Evolutionary conservation across 2,888 invertebrate genomes (phyloP), one percentile per base, ranked within the genome.

Genomic region (Catocala fraxini): DNA sequence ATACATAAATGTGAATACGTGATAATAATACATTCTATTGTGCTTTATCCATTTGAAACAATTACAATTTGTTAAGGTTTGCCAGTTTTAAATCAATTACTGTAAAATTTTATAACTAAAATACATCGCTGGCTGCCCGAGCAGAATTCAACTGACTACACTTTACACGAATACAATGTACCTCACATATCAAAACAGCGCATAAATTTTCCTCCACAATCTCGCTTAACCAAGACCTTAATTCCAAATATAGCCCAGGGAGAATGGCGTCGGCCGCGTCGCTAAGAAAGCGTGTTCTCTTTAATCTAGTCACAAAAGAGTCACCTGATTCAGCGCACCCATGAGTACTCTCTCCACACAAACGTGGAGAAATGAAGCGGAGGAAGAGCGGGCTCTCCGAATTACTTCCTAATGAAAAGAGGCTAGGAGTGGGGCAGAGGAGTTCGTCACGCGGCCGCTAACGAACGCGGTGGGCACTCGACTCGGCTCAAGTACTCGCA

Each of bases 401-500:
- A 93, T 93, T 93, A 93, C 92, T 94, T 93, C 92, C 93, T 93
- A 94, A 93, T 93, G 93, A 94, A 94, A 93, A 93, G 93, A 92
- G 90, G 87, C 82, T 86, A 88, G 86, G 88, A 91, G 92, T 90
- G 88, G 88, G 86, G 83, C 85, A 82, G 87, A 88, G 90, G 81
- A 83, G 86, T 87, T 90, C 84, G 89, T 90, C 89, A 86, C 89
- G 89, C 87, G 88, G 90, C 81, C 88, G 90, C 93, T 94, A 94
- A 94, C 93, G 93, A 94, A 94, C 87, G 86, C 86, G 89, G 89
- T 86, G 82, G 80, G 84, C 89, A 83, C 92, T 93, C 84, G 84
- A 89, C 81, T 72, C 66, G 68, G 33, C 81, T 89, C 81, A 79
- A 92, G 92, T 76, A 83, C 71, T 80, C 76, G 77, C 82, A 79